These are phyloP conservation scores for Aythya baeri DNA, from an alignment of 2,113 vertebrate genomes.

Conservation along the genomic window DNA sequence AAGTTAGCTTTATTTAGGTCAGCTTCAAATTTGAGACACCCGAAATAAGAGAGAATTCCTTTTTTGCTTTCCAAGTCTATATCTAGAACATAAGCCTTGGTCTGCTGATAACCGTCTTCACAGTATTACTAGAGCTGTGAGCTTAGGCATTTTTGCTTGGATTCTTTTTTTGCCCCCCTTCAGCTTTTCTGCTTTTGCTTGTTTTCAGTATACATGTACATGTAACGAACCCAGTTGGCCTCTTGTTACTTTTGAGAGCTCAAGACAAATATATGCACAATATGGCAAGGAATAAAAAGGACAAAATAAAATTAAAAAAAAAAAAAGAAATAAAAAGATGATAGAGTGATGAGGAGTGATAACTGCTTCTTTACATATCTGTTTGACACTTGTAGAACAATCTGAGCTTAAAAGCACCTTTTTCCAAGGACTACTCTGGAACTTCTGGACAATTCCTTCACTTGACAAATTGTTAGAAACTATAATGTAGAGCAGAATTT, in stretches of 20 bases:
- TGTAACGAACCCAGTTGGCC: background rate
- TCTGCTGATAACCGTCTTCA: background rate
- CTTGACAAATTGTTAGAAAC: background rate
- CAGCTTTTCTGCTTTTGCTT: background rate
- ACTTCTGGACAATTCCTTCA: background rate
- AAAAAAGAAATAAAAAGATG: background rate
- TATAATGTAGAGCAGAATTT: background rate
- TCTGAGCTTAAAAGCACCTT: background rate
- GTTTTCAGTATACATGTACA: rapidly evolving
- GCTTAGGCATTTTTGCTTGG: background rate
- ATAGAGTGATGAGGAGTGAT: background rate
- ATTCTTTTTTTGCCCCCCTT: background rate
- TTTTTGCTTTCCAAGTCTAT: background rate
- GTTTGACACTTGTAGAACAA: background rate
- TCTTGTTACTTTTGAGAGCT: background rate
- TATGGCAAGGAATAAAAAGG: background rate
- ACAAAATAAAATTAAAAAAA: background rate
- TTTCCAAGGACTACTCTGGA: background rate
- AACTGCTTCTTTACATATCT: background rate
- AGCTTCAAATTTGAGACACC: background rate
- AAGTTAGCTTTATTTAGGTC: rapidly evolving
- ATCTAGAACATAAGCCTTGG: background rate
- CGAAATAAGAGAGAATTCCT: background rate
- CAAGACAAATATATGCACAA: background rate
- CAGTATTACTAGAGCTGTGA: background rate